Evolutionary conservation across 2,888 invertebrate genomes (phyloP), one percentile per base, ranked within the genome.

Genomic region (Pandemis heparana): DNA sequence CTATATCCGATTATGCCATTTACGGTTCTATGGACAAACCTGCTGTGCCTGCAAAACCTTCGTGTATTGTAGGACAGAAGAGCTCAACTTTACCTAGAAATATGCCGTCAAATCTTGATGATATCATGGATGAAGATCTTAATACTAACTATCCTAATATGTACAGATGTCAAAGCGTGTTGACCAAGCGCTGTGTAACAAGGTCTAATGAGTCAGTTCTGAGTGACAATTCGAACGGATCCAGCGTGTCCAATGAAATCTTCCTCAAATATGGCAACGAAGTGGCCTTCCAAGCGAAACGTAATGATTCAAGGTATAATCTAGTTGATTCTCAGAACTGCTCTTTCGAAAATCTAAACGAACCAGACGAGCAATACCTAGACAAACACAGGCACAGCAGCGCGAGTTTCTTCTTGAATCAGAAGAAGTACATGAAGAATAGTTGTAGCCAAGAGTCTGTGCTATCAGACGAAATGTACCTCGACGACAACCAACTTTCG

Each of bases 381-480:
- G 96, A 96, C 71, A 95, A 95, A 1, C 95, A 96, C 65, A 90
- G 96, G 46, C 96, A 96, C 66, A 97, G 96, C 59, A 97, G 97
- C 81, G 97, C 97, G 6, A 97, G 97, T 81, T 98, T 98, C 90
- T 97, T 97, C 80, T 86, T 97, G 38, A 97, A 97, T 71, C 96
- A 96, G 71, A 95, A 96, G 77, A 95, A 95, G 74, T 95, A 95
- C 76, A 94, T 95, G 89, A 95, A 95, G 75, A 92, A 92, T 3
- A 96, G 96, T 77, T 95, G 95, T 76, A 97, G 97, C 76, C 97
- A 97, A 82, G 97, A 97, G 80, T 97, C 97, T 32, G 95, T 97
- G 48, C 83, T 97, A 7, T 97, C 97, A 0, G 97, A 97, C 77
- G 97, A 97, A 78, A 95, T 96, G 78, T 92, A 86, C 74, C 81